Base-by-base conservation (phyloP, 2,797 vertebrate genomes). In the Lutjanus campechanus region DNA sequence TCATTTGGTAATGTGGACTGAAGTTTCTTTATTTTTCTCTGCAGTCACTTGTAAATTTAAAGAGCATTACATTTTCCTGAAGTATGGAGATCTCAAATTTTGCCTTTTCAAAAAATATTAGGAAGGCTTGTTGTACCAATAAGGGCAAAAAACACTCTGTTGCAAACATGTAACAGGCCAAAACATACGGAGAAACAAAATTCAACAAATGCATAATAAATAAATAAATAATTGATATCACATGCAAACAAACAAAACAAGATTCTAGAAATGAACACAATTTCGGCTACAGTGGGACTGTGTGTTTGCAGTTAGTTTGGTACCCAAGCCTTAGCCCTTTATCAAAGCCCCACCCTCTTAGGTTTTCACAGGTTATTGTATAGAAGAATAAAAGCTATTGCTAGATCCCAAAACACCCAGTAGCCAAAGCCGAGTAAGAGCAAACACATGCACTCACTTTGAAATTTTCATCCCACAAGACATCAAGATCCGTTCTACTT, bases 291-390 rank as follows among this genome's bases (percentile, higher is more conserved):
- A 62, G 75, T 58, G 70, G 47, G 64, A 59, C 49, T 22, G 71
- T 82, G 43, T 79, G 49, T 64, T 22, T 76, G 47, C 74, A 59
- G 25, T 83, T 41, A 40, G 74, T 85, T 66, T 70, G 61, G 76
- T 84, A 61, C 62, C 85, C 81, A 60, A 81, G 60, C 75, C 66
- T 54, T 84, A 90, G 90, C 88, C 90, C 92, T 92, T 93, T 61
- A 50, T 53, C 65, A 49, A 55, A 76, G 76, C 53, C 66, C 73
- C 73, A 7, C 69, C 69, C 73, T 70, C 60, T 69, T 25, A 41
- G 68, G 76, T 86, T 82, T 41, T 84, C 60, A 84, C 75, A 59
- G 72, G 63, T 51, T 65, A 56, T 44, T 66, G 20, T 62, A 9
- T 43, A 54, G 8, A 70, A 69, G 59, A 86, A 78, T 73, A 76